phyloP scores from a whole-genome alignment of 53 echinoderm and acorn worm genomes.

The Apostichopus leukothele region DNA sequence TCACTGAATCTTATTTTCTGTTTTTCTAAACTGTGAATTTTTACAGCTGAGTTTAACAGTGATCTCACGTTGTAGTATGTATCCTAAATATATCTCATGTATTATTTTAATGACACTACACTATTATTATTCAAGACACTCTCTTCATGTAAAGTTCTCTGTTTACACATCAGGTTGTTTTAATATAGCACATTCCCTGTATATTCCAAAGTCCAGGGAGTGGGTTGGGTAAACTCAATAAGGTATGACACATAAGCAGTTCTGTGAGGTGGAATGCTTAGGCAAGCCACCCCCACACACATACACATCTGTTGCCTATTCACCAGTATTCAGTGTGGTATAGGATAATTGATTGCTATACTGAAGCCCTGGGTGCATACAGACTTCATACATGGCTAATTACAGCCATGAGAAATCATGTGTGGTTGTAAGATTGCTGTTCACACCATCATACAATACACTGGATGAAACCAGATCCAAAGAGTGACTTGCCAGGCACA shows the following conservation, averaged over 20 bases:
- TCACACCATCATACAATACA: no score
- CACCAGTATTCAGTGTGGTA: no score
- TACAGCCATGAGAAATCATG: no score
- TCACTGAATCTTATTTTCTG: background rate
- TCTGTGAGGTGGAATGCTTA: background rate
- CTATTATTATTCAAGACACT: no score
- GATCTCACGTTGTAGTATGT: background rate
- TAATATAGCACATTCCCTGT: background rate
- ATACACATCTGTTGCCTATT: no score
- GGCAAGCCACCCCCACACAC: background rate
- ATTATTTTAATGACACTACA: no score
- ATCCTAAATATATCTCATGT: background rate
- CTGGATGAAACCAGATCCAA: no score
- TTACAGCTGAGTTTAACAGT: background rate
- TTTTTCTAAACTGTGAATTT: background rate
- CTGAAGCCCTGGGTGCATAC: no score
- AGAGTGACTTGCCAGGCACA: no score
- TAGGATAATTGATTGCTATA: no score
- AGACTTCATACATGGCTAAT: no score
- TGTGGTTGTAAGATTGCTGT: no score
- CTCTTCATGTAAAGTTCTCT: background rate
- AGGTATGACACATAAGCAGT: background rate
- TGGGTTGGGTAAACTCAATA: background rate
- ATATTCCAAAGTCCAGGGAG: background rate
- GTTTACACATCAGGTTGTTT: background rate